These are phyloP conservation scores for Catharus ustulatus DNA, from an alignment of 2,797 vertebrate genomes.

Conservation along the genomic window DNA sequence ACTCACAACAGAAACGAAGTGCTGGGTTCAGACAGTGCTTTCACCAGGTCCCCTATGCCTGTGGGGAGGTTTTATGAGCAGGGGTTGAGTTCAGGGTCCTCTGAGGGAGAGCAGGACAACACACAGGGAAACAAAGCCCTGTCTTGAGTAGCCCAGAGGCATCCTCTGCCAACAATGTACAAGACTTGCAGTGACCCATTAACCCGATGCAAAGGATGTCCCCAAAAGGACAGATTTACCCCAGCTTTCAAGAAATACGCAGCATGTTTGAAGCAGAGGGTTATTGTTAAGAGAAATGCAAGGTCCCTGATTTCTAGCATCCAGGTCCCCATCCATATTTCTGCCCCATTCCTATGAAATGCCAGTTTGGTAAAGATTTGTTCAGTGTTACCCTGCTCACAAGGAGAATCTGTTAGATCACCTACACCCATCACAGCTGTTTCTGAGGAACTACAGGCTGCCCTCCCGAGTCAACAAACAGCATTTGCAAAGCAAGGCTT, in stretches of 20 bases:
- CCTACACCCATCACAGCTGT: background rate
- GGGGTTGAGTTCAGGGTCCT: background rate
- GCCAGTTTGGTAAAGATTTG: background rate
- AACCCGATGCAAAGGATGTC: background rate
- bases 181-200: rapidly evolving
- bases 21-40: background rate
- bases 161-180: background rate
- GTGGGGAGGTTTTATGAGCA: background rate
- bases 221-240: background rate
- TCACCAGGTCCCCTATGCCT: background rate
- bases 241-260: background rate
- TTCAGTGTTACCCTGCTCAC: background rate
- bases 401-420: background rate
- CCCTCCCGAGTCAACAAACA: background rate
- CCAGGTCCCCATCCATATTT: background rate
- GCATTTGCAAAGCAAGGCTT: background rate
- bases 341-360: background rate
- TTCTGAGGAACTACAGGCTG: background rate
- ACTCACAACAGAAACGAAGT: background rate
- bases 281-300: background rate
- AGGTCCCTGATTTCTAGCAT: background rate
- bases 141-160: background rate
- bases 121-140: background rate
- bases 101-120: background rate
- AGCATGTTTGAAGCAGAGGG: background rate